phyloP scores from a whole-genome alignment of 2,888 invertebrate genomes.

The Mesorhabditis sp. region DNA sequence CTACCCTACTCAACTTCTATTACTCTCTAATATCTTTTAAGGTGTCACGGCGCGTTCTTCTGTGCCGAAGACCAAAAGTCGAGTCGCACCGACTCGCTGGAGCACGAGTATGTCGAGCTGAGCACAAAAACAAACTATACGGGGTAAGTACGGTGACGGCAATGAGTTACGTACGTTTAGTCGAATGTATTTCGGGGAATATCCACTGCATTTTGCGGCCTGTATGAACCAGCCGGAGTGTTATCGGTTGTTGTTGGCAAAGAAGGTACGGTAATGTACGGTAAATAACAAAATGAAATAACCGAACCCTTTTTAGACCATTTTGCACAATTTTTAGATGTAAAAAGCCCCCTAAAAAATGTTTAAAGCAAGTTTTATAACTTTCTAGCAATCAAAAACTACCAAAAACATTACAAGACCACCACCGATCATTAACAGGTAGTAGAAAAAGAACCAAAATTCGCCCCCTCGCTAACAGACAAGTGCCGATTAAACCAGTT shows the following conservation, averaged over 20 bases:
- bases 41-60: conserved; percentile 86
- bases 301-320: neutral
- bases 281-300: neutral
- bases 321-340: neutral
- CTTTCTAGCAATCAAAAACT: no score
- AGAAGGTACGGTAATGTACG: conserved; percentile 56
- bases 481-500: no score
- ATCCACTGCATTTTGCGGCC: conserved; percentile 89
- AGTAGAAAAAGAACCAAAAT: no score
- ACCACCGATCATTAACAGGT: no score
- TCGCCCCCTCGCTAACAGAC: no score
- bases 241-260: conserved; percentile 80
- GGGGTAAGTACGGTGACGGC: conserved; percentile 65
- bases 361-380: no score
- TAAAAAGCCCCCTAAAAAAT: neutral
- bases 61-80: conserved; percentile 79
- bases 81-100: conserved; percentile 76
- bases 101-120: conserved; percentile 85
- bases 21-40: conserved; percentile 57
- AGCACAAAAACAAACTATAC: conserved; percentile 78
- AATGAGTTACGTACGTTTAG: conserved; percentile 73
- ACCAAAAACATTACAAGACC: no score
- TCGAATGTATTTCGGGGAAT: conserved; percentile 97
- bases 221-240: conserved; percentile 90
- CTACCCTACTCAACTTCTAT: neutral